These are phyloP conservation scores for Drosophila navojoa DNA, from an alignment of 1,140 invertebrate genomes.

Conservation along the genomic window DNA sequence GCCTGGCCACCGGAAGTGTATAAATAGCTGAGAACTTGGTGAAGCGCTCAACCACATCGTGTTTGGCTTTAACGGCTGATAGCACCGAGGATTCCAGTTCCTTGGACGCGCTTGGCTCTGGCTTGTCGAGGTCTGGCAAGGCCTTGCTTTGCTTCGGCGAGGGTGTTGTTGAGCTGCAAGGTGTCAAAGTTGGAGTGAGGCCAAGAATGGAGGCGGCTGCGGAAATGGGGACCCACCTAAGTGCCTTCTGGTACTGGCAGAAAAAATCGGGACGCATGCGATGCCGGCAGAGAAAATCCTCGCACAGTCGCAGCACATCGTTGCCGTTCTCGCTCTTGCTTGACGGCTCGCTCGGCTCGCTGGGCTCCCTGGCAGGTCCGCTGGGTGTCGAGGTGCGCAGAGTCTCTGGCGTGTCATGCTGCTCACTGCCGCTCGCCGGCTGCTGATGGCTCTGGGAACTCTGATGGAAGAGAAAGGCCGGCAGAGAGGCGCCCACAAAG, in stretches of 20 bases:
- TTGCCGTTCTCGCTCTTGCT: slow-evolving; percentile 53
- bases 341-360: slow-evolving; percentile 32
- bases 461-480: slow-evolving; percentile 50
- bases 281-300: slow-evolving; percentile 87
- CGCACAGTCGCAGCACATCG: slow-evolving; percentile 86
- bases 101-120: slow-evolving; percentile 23
- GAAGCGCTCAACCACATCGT: slow-evolving; percentile 63
- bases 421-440: background rate
- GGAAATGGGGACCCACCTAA: slow-evolving; percentile 56
- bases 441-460: slow-evolving; percentile 8
- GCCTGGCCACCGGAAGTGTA: slow-evolving; percentile 72
- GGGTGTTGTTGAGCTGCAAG: slow-evolving; percentile 54
- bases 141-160: slow-evolving; percentile 66
- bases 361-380: slow-evolving; percentile 1
- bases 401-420: background rate
- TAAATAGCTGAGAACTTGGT: slow-evolving; percentile 79
- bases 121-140: slow-evolving; percentile 31
- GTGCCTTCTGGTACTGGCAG: slow-evolving; percentile 85
- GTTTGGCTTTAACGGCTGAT: slow-evolving; percentile 19
- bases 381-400: slow-evolving; percentile 15
- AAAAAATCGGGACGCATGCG: slow-evolving; percentile 88
- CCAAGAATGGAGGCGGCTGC: background rate
- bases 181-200: background rate
- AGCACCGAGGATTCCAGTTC: slow-evolving; percentile 29
- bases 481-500: slow-evolving; percentile 64